Evolutionary conservation across 2,113 vertebrate species (phyloP).

Genomic region (Girardinichthys multiradiatus): DNA sequence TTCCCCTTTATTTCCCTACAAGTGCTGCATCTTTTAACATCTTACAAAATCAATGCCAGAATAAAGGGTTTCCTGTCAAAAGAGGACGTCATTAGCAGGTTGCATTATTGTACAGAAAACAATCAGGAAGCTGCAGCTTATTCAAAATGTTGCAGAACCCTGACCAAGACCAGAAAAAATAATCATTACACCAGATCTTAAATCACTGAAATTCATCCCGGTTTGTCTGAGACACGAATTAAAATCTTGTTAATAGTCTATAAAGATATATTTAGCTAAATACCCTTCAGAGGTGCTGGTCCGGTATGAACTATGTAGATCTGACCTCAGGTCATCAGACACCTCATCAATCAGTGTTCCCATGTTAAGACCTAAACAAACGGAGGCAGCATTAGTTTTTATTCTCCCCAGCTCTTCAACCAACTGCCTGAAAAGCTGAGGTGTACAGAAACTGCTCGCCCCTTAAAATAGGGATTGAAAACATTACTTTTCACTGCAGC

Average conservation of each 20-base stretch:
- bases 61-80: too few relatives aligned
- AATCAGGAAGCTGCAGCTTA: neutral
- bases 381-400: neutral
- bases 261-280: neutral
- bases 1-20: neutral
- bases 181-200: too few relatives aligned
- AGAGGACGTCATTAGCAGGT: too few relatives aligned
- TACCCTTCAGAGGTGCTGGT: neutral
- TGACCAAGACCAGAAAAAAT: neutral
- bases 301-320: neutral
- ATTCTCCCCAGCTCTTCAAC: neutral
- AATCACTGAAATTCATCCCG: too few relatives aligned
- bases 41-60: too few relatives aligned
- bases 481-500: too few relatives aligned
- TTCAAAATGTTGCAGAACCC: neutral
- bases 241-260: neutral
- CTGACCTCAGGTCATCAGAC: too few relatives aligned
- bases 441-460: too few relatives aligned
- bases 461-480: too few relatives aligned
- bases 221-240: neutral
- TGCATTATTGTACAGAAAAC: neutral
- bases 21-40: neutral
- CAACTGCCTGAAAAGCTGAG: too few relatives aligned
- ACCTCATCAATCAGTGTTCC: neutral
- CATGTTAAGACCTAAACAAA: neutral